phyloP scores from a whole-genome alignment of 1,140 invertebrate genomes.

The Pteromalus puparum region DNA sequence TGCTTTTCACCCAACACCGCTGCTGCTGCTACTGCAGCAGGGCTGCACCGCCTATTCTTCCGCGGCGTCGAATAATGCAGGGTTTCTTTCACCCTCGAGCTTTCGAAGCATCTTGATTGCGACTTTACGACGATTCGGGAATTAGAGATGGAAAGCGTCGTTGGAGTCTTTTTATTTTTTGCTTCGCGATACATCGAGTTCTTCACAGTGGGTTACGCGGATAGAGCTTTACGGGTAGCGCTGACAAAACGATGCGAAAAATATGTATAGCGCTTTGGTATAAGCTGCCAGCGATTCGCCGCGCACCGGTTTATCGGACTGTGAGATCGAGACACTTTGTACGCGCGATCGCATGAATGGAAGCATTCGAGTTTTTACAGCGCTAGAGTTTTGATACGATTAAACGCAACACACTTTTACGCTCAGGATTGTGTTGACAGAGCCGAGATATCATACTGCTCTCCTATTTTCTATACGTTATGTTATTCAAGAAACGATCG shows the following conservation, averaged over 20 bases:
- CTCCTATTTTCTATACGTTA: no score
- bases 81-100: neutral
- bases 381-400: neutral
- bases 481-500: no score
- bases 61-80: neutral
- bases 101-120: conserved; percentile 13
- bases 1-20: conserved; percentile 21
- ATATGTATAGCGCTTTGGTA: neutral
- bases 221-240: neutral
- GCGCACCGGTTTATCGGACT: neutral
- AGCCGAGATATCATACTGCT: no score
- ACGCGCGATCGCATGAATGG: neutral
- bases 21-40: neutral
- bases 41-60: neutral
- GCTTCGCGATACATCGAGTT: no score
- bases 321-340: neutral
- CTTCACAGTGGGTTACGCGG: neutral
- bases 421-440: no score
- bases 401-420: neutral
- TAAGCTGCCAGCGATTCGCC: neutral
- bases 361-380: neutral
- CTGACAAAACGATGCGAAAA: neutral
- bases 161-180: no score
- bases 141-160: no score
- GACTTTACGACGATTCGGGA: no score